Evolutionary conservation across 2,113 vertebrate genomes (phyloP), one percentile per base, ranked within the genome.

Genomic region (Microtus richardsoni): DNA sequence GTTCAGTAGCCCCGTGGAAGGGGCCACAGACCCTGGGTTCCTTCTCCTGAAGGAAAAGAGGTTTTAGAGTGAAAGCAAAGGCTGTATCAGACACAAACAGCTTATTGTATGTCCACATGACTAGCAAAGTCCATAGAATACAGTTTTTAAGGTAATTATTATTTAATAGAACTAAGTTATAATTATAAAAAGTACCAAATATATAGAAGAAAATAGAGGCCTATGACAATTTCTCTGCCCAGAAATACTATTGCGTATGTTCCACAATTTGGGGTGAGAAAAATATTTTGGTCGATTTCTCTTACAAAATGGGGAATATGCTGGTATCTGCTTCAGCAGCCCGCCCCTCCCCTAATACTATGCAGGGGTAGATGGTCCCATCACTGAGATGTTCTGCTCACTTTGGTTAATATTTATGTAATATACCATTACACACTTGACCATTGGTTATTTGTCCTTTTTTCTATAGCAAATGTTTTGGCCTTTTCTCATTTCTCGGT

Each of bases 151-250:
- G 10, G 14, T 36, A 33, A 41, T 36, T 47, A 19, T 84, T 89
- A 70, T 88, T 71, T 11, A 74, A 77, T 47, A 36, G 39, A 52
- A 62, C 3, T n/a, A 86, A 75, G 64, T 44, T 30, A 39, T 80
- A 79, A n/a, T 8, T 60, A 24, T 75, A 82, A 14, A 47, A 87
- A 75, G 75, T 80, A 44, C 41, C 28, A 79, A 96, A 5, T 54
- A 80, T 8, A 79, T 44, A 92, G 62, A 83, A 74, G 70, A 89
- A 92, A 89, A 28, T 83, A 78, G 83, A 90, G 36, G 33, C 60
- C 21, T 82, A 2, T 52, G 83, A 82, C 52, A 73, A 16, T 91
- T 83, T 82, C 52, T 89, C 52, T 21, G 68, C 41, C 4, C 52
- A 79, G 64, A 88, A 14, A 60, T 49, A 71, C 36, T 58, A 2